Evolutionary conservation across 1,140 invertebrate genomes (phyloP), one percentile per base, ranked within the genome.

Genomic region (Hermetia illucens): DNA sequence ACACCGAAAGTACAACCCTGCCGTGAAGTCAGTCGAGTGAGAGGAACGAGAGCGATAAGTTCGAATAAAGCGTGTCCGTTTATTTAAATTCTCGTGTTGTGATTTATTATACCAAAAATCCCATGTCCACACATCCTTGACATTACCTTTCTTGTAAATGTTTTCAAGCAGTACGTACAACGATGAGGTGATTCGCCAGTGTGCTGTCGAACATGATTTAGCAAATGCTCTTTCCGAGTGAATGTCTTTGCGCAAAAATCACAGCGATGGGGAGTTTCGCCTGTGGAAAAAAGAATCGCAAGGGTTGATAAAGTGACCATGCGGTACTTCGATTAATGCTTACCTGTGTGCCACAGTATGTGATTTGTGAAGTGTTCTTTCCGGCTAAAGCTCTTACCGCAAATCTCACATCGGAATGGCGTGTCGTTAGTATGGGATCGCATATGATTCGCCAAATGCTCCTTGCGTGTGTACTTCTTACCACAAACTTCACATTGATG

Each of bases 391-490:
- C 79, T 79, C 66, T 88, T 89, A 54, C 78, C 78, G 63, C 86
- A 91, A 57, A 82, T 78, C 60, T 83, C 78, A 62, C 80, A 85
- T 47, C 77, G 70, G 61, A 77, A 79, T 40, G 77, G 77, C 30
- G 75, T 77, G 55, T 89, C 86, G 47, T 86, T 86, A 41, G 86
- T 91, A 38, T 60, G 57, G 54, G 79, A 82, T 44, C 79, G 68
- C 33, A 82, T 80, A 54, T 86, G 82, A 54, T 84, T 85, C 52
- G 82, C 79, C 29, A 86, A 68, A 57, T 86, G 80, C 53, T 85
- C 82, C 57, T 88, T 89, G 18, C 84, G 69, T 2, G 82, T 84
- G 54, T 91, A 92, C 31, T 79, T 81, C 62, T 90, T 90, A n/a
- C 79, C 77, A 34, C 57, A 60, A 31, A 60, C 51, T 47, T 58